Base-by-base conservation (phyloP, 2,888 invertebrate genomes). In the Crematogaster levior region DNA sequence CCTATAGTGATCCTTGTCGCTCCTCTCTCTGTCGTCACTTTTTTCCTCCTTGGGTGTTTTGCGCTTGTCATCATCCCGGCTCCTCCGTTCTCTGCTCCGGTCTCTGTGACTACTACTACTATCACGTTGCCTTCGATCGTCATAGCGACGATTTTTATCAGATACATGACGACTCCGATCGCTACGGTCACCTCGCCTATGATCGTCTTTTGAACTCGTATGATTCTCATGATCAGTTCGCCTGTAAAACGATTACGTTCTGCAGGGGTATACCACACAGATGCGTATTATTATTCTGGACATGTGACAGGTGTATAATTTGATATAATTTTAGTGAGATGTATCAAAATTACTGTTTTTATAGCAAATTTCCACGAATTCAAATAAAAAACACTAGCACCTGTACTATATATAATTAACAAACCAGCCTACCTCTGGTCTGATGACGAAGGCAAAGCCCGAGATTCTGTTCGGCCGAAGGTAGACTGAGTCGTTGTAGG, bases 171-270 rank as follows among this genome's bases (percentile, higher is more conserved):
- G 86, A 79, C 72, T 92, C 77, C 92, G 91, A 48, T 92, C 92
- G 63, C 84, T 86, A 82, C 86, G 90, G 37, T 91, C 91, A 43
- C 88, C 83, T 70, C 91, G 89, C 70, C 91, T 93, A 53, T 91
- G 90, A 6, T 93, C 93, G 27, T 93, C 93, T 43, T 91, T 93
- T 37, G 91, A 88, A 85, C 86, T 91, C 72, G 93, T 85, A 80
- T 92, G 90, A 81, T 91, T 92, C 75, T 93, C 93, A 87, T 92
- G 89, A 86, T 93, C 93, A 89, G 91, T 80, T 92, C 92, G 92
- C 94, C 94, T 94, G 94, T 94, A 94, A 94, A 94, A 94, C 91
- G 93, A 94, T 94, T 94, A 94, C 93, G 93, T 94, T 94, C 94
- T 94, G 94, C 94, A 94, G 94, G 93, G 94, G 92, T 94, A 92